These are phyloP conservation scores for Ascidia mentula DNA, from an alignment of 23 tunicate genomes.

Conservation along the genomic window DNA sequence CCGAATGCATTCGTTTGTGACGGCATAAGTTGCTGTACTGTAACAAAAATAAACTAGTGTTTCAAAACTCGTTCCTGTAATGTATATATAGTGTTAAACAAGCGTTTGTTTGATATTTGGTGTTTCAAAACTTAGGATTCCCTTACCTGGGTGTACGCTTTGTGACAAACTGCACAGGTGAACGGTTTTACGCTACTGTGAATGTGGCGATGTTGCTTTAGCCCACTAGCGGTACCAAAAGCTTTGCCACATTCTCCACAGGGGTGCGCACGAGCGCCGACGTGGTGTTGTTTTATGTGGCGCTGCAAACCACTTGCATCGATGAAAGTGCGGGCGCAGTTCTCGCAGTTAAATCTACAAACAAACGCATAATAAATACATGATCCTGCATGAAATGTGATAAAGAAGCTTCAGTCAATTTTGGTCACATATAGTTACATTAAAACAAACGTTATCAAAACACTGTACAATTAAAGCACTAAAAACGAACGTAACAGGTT, in stretches of 20 bases:
- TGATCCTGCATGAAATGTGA: too few species aligned
- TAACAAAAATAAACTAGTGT: neutral
- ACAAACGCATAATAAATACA: too few species aligned
- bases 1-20: slow-evolving; percentile 31
- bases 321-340: slow-evolving; percentile 37
- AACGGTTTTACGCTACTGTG: slow-evolving; percentile 55
- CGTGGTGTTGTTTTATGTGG: slow-evolving; percentile 22
- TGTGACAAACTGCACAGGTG: slow-evolving; percentile 45
- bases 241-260: slow-evolving; percentile 51
- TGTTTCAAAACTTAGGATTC: neutral
- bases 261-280: slow-evolving; percentile 38
- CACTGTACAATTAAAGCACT: too few species aligned
- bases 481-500: too few species aligned
- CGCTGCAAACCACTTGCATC: slow-evolving; percentile 13
- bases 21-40: slow-evolving; percentile 60
- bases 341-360: slow-evolving; percentile 69
- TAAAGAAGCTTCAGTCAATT: too few species aligned
- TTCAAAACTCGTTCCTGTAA: neutral
- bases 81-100: neutral
- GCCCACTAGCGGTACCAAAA: slow-evolving; percentile 42
- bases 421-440: too few species aligned
- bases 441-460: too few species aligned
- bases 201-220: slow-evolving; percentile 53
- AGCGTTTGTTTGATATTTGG: neutral
- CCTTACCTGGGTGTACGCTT: slow-evolving; percentile 55